Evolutionary conservation across 1,140 invertebrate species (phyloP).

Genomic region (Hylyphantes graminicola): DNA sequence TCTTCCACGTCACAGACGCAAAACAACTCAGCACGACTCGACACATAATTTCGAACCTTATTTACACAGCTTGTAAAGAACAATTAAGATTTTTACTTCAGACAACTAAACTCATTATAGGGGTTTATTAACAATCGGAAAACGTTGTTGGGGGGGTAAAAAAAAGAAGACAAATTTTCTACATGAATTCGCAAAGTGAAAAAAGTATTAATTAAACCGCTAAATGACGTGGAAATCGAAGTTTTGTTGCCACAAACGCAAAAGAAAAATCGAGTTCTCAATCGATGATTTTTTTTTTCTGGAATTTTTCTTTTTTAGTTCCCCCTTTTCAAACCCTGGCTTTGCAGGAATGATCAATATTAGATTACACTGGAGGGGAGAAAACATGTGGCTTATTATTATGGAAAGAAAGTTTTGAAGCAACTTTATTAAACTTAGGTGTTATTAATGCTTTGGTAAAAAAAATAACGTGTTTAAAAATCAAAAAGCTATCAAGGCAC

Average conservation of each 20-base stretch:
- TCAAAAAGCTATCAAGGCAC: no score
- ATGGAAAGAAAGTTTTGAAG: slow-evolving; percentile 11
- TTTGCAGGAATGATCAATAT: slow-evolving; percentile 29
- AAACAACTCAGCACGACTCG: neutral
- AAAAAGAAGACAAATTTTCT: slow-evolving; percentile 37
- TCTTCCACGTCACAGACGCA: slow-evolving; percentile 34
- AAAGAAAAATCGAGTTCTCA: slow-evolving; percentile 40
- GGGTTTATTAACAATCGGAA: slow-evolving; percentile 43
- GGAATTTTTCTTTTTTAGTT: slow-evolving; percentile 22
- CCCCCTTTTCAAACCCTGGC: neutral
- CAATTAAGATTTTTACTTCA: slow-evolving; percentile 50
- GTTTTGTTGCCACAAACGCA: slow-evolving; percentile 37
- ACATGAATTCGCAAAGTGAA: slow-evolving; percentile 14
- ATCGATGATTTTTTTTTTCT: slow-evolving; percentile 38
- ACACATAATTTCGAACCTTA: slow-evolving; percentile 34
- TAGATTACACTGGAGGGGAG: neutral
- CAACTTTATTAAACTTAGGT: no score
- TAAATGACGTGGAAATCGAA: slow-evolving; percentile 50
- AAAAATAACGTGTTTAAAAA: no score
- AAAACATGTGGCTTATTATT: neutral
- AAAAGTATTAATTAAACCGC: slow-evolving; percentile 55
- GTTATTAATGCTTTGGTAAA: no score
- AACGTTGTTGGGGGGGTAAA: neutral
- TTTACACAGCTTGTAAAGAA: slow-evolving; percentile 55
- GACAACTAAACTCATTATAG: slow-evolving; percentile 53